phyloP scores from a whole-genome alignment of 2,797 vertebrate species.

The Nothura maculosa region DNA sequence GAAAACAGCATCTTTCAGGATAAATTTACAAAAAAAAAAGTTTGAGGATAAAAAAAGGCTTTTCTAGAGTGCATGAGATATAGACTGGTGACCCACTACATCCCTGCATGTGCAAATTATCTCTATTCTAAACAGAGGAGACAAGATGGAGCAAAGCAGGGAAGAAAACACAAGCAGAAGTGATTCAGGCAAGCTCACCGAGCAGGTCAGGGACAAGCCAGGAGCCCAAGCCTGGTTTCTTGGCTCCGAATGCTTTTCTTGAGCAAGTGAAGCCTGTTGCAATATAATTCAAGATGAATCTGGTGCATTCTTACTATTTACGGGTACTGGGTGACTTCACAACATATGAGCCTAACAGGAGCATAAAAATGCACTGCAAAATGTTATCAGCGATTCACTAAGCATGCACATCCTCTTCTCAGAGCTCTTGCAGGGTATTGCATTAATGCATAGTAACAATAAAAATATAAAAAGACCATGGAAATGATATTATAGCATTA shows the following conservation, averaged over 20 bases:
- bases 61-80: background rate
- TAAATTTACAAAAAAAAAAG: background rate
- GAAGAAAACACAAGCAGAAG: background rate
- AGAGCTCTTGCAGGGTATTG: conserved; percentile 51
- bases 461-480: conserved; percentile 73
- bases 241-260: background rate
- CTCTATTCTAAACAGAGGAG: background rate
- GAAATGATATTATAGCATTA: conserved; percentile 77
- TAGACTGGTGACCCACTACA: background rate
- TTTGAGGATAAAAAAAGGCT: background rate
- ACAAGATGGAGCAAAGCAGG: background rate
- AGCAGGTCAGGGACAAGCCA: background rate
- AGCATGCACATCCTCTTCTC: conserved; percentile 51
- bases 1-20: background rate
- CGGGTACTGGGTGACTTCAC: conserved; percentile 26
- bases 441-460: conserved; percentile 74
- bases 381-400: conserved; percentile 46
- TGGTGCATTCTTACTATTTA: conserved; percentile 39
- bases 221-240: background rate
- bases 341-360: background rate
- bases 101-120: background rate
- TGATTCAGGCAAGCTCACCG: background rate
- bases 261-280: background rate
- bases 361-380: conserved; percentile 52
- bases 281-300: conserved; percentile 21